Base-by-base conservation (phyloP, 2,797 vertebrate species). In the Acanthornis magna region DNA sequence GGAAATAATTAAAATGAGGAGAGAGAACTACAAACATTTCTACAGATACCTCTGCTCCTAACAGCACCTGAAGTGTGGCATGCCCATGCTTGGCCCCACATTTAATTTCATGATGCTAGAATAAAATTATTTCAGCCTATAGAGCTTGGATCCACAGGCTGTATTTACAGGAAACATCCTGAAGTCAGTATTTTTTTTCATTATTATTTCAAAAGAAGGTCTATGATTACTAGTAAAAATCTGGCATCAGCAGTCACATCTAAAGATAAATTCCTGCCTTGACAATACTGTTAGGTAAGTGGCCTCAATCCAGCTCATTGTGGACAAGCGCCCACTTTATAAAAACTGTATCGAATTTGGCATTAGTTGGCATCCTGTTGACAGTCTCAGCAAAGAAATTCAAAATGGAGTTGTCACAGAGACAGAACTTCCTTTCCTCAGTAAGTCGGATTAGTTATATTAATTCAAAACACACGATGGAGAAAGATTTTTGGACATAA, bases 51-150 rank as follows among this genome's bases (percentile, higher is more conserved):
- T 79, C 67, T 71, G 62, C 30, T 65, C 58, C 48, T 29, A 38
- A 36, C 16, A 45, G 36, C 27, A 43, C 60, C 29, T 79, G 51
- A 57, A 70, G 7, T 4, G 32, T 4, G 11, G n/a, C 54, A 72
- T 18, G 7, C 14, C 45, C 4, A 1, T 10, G 14, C 32, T 48
- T 66, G 20, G 34, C 60, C 55, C 11, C 0, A 0, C 23, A n/a
- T 83, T 87, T 65, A 7, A 27, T 13, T 87, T 75, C 32, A 15
- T 34, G 10, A 32, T 55, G 29, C 29, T 85, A 22, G 26, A 79
- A 70, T 40, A 58, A 15, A 75, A 30, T 21, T 9, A 45, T 29
- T 67, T 27, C 29, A 62, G 25, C 9, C 32, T 47, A 4, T 3
- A 57, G 50, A 74, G 7, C n/a, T 32, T 71, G 38, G n/a, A 14